These are phyloP conservation scores for Spisula subtruncata DNA, from an alignment of 2,888 invertebrate species.

Conservation along the genomic window DNA sequence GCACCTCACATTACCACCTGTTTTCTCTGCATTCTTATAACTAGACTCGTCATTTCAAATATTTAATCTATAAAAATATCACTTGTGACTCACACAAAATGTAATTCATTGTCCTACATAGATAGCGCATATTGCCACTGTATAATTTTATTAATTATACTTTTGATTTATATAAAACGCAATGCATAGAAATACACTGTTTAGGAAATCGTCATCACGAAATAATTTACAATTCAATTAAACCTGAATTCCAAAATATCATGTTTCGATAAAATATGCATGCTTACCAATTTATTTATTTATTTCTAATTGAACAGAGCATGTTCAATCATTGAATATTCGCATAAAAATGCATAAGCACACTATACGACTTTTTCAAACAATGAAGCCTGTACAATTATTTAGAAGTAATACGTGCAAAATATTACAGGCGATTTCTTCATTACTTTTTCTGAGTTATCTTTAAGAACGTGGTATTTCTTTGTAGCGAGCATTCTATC, in stretches of 20 bases:
- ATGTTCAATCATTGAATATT: too few relatives aligned
- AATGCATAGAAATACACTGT: neutral
- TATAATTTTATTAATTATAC: neutral
- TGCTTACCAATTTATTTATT: too few relatives aligned
- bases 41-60: neutral
- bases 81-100: neutral
- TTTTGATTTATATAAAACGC: neutral
- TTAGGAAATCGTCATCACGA: neutral
- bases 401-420: too few relatives aligned
- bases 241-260: neutral
- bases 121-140: neutral
- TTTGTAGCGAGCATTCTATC: too few relatives aligned
- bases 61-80: conserved; percentile 12
- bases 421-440: too few relatives aligned
- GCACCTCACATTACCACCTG: neutral
- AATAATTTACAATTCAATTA: neutral
- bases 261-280: neutral
- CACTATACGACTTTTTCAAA: too few relatives aligned
- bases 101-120: neutral
- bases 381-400: too few relatives aligned
- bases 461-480: too few relatives aligned
- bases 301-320: too few relatives aligned
- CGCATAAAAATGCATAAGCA: too few relatives aligned
- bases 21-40: neutral
- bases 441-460: too few relatives aligned